Percentiles rank a stretch among this genome's conserved stretches.
Evolutionary conservation across 1,140 invertebrate species (phyloP).

Genomic region (Procambarus virginalis): DNA sequence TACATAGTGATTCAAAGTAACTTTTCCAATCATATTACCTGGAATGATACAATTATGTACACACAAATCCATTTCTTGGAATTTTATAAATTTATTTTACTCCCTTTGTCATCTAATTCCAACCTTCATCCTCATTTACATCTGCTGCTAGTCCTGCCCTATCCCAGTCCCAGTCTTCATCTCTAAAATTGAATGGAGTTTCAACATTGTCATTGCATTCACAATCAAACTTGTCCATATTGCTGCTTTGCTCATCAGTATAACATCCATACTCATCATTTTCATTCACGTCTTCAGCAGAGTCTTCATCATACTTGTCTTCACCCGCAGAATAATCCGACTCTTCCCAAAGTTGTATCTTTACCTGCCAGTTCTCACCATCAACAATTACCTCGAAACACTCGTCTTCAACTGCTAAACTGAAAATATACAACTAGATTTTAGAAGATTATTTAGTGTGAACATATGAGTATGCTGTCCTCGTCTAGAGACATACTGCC

Average conservation of each 20-base stretch:
- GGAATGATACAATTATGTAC: too few species aligned
- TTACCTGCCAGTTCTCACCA: neutral
- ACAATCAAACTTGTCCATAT: neutral
- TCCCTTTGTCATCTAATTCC: too few species aligned
- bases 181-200: neutral
- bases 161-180: neutral
- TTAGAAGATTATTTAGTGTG: neutral
- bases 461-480: too few species aligned
- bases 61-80: too few species aligned
- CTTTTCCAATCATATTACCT: too few species aligned
- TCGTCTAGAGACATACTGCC: too few species aligned
- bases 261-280: neutral
- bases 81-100: too few species aligned
- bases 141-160: too few species aligned
- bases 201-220: neutral
- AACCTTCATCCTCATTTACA: too few species aligned
- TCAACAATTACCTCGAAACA: neutral
- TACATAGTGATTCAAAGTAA: too few species aligned
- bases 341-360: constrained; percentile 1
- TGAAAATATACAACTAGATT: neutral
- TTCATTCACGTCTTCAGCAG: too few species aligned
- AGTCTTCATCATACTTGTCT: neutral
- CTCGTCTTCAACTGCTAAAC: neutral
- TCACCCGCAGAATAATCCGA: neutral
- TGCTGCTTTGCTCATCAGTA: neutral